phyloP scores from a whole-genome alignment of 2,797 vertebrate species.

The Erethizon dorsatum region DNA sequence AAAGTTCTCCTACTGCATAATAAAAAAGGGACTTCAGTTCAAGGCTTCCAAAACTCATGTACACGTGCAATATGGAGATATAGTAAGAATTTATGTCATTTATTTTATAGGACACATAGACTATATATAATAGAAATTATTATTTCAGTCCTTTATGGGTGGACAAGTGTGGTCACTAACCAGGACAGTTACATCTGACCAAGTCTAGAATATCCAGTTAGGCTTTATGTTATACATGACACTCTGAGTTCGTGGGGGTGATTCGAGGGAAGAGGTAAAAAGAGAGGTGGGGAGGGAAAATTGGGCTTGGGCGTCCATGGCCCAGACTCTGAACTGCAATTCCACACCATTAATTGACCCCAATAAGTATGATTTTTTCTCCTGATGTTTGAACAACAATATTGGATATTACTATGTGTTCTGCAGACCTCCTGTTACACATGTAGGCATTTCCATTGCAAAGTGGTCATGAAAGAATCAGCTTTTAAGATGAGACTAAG shows the following conservation, averaged over 20 bases:
- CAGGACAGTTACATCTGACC: not conserved
- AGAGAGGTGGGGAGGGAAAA: not conserved
- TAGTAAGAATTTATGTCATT: not conserved
- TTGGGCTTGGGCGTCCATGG: not conserved
- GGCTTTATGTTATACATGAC: not conserved
- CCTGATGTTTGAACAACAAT: constrained; percentile 4
- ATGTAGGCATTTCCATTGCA: not conserved
- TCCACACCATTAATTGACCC: not conserved
- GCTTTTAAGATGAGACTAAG: not conserved
- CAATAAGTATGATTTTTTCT: not conserved
- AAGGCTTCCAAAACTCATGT: constrained; percentile 24
- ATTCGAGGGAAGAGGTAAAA: not conserved
- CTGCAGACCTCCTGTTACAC: not conserved
- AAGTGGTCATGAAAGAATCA: constrained; percentile 25
- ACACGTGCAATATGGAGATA: not conserved
- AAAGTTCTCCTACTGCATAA: constrained; percentile 22
- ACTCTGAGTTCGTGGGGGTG: not conserved
- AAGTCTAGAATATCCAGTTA: not conserved
- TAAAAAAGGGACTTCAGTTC: constrained; percentile 6
- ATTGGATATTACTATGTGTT: not conserved
- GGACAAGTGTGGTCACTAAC: not conserved
- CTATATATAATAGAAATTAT: not conserved
- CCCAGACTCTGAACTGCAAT: not conserved
- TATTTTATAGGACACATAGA: not conserved
- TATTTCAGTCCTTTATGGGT: not conserved